Evolutionary conservation across 2,888 invertebrate genomes (phyloP).

Genomic region (Reticulitermes lucifugus): DNA sequence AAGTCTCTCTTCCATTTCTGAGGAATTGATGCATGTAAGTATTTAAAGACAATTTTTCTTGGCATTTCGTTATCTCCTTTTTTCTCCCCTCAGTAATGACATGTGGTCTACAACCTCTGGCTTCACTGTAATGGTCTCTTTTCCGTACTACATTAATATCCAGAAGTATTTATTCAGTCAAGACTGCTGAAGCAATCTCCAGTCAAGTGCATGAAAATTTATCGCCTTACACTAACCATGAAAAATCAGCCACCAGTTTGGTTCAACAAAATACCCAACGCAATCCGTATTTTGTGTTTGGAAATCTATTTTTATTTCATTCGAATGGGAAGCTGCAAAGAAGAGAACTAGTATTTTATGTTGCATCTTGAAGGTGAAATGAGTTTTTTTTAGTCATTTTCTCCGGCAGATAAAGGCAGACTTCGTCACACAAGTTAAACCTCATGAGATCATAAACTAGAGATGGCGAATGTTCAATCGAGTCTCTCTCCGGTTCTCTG

Average conservation of each 20-base stretch:
- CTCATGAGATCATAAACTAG: background rate
- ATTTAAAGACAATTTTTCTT: slow-evolving; percentile 18
- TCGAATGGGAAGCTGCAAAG: slow-evolving; percentile 45
- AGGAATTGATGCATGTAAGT: background rate
- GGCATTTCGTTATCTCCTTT: slow-evolving; percentile 13
- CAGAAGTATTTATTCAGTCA: background rate
- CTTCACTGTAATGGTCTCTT: background rate
- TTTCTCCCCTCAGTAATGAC: background rate
- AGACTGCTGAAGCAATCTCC: slow-evolving; percentile 20
- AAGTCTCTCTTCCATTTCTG: background rate
- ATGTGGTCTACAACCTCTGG: slow-evolving; percentile 17
- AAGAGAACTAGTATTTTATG: slow-evolving; percentile 47
- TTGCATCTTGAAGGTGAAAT: slow-evolving; percentile 48
- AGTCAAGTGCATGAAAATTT: slow-evolving; percentile 29
- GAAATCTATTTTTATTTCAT: slow-evolving; percentile 40
- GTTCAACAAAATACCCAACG: slow-evolving; percentile 32
- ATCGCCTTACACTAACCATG: slow-evolving; percentile 26
- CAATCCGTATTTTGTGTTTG: slow-evolving; percentile 35
- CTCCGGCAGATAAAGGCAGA: slow-evolving; percentile 45
- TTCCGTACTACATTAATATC: slow-evolving; percentile 19
- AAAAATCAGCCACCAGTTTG: slow-evolving; percentile 35
- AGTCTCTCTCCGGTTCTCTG: slow-evolving; percentile 26
- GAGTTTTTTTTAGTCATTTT: slow-evolving; percentile 44
- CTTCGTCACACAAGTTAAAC: slow-evolving; percentile 40
- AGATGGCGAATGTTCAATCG: slow-evolving; percentile 48